Percentiles rank a stretch among this genome's conserved stretches.
Conservation (phyloP, 2,888 invertebrate species). For the Synanthedon vespiformis region DNA sequence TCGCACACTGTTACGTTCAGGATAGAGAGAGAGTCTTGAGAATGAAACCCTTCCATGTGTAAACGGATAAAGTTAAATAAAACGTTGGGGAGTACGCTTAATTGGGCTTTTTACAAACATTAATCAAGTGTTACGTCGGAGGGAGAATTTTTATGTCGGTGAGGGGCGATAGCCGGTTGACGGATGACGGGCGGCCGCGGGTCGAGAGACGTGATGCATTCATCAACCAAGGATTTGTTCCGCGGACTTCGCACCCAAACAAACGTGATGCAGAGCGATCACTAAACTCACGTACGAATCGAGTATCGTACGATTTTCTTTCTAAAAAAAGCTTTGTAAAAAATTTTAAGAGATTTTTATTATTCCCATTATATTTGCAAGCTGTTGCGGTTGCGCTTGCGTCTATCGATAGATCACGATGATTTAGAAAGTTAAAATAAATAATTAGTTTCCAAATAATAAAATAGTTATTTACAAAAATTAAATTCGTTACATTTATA, state of each 20-base stretch:
- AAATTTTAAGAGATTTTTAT: no score
- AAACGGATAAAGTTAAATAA: constrained; percentile 51
- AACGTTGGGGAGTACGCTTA: constrained; percentile 50
- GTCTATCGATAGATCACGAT: no score
- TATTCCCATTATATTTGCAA: no score
- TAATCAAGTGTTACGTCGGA: constrained; percentile 57
- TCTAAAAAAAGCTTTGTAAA: no score
- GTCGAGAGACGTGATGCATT: constrained; percentile 38
- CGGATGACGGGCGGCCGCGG: constrained; percentile 38
- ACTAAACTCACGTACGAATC: no score
- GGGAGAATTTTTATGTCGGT: constrained; percentile 58
- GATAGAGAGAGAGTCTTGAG: constrained; percentile 15
- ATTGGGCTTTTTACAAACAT: constrained; percentile 66
- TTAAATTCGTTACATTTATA: no score
- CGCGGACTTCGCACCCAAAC: not conserved
- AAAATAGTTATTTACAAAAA: no score
- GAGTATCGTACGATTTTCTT: no score
- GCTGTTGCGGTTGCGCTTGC: no score
- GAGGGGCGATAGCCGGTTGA: constrained; percentile 43
- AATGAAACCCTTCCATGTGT: constrained; percentile 5
- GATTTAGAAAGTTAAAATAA: no score
- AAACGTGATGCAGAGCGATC: no score
- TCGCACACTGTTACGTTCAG: constrained; percentile 12
- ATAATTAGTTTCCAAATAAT: no score
- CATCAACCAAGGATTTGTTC: constrained; percentile 30